Base-by-base conservation (phyloP, 2,888 invertebrate genomes). In the Drosophila aldrichi region DNA sequence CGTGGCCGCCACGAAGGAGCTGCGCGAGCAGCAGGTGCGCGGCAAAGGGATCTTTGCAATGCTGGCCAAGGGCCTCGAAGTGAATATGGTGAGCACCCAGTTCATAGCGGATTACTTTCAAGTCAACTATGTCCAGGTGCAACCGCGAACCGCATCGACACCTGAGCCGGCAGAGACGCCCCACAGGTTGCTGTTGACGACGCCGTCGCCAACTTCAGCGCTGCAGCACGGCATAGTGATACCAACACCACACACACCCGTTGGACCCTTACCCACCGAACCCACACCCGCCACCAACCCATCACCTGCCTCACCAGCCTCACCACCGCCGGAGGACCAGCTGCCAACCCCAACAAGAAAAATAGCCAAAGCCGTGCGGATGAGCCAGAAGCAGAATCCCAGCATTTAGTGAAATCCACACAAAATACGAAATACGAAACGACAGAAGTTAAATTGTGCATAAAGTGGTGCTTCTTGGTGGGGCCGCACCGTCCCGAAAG, bases 401-500 rank as follows among this genome's bases (percentile, higher is more conserved):
- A 63, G 36, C 51, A 43, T 54, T 62, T 82, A 65, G 29, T 48
- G n/a, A 46, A n/a, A 55, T 34, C 18, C 16, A 32, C 3, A 18
- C 22, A 16, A 18, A 60, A 46, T 25, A 54, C 18, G n/a, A n/a
- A 60, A 46, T 22, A 54, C 18, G 36, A 57, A 67, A 61, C 61
- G 58, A 32, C 32, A 55, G 44, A 70, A 71, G 77, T 72, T 70
- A 70, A 86, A 82, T 86, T 82, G 84, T 67, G 72, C 80, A 68
- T 57, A 62, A 78, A 62, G 36, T 38, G 51, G 48, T 38, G 55
- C 55, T 29, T 29, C 55, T 41, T 20, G 1, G 18, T 4, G 18
- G 12, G 8, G n/a, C 32, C 36, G 43, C 49, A 43, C 22, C 36
- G 9, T 16, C 2, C 51, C 8, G 43, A 49, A 49, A 14, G 49